phyloP scores from a whole-genome alignment of 2,888 invertebrate species.

The Eristalis arbustorum region DNA sequence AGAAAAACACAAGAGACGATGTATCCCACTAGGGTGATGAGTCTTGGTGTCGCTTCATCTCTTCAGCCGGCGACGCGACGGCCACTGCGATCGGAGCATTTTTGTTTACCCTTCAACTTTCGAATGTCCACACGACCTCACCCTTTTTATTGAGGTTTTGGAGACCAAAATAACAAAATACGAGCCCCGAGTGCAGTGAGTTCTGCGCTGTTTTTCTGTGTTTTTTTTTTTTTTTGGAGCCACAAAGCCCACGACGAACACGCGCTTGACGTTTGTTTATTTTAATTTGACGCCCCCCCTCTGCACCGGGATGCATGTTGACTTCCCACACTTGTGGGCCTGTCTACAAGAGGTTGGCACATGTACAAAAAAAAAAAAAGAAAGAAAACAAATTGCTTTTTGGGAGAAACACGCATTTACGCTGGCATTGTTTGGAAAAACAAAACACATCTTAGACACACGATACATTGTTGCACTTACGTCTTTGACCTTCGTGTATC shows the following conservation, averaged over 20 bases:
- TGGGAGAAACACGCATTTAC: neutral
- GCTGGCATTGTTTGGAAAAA: neutral
- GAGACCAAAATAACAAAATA: neutral
- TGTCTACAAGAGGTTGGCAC: conserved; percentile 24
- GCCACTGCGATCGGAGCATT: conserved; percentile 20
- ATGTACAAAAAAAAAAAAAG: conserved; percentile 8
- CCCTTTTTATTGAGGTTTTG: conserved; percentile 10
- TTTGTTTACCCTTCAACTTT: conserved; percentile 45
- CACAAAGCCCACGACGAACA: conserved; percentile 50
- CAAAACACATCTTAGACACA: conserved; percentile 4
- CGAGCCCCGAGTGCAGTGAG: neutral
- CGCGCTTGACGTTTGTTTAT: conserved; percentile 55
- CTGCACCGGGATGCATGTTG: conserved; percentile 3
- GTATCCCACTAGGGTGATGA: conserved; percentile 7
- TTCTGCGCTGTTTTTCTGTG: neutral
- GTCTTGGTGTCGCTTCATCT: conserved; percentile 17
- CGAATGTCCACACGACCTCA: conserved; percentile 50
- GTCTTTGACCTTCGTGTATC: conserved; percentile 63
- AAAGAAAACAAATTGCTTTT: neutral
- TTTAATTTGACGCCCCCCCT: conserved; percentile 39
- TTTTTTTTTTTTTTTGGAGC: neutral
- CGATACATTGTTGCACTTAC: conserved; percentile 65
- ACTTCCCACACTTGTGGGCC: conserved; percentile 26
- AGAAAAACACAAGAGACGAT: neutral
- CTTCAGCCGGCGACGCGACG: neutral